Base-by-base conservation (phyloP, 2,797 vertebrate genomes). In the Rhyacichthys aspro region DNA sequence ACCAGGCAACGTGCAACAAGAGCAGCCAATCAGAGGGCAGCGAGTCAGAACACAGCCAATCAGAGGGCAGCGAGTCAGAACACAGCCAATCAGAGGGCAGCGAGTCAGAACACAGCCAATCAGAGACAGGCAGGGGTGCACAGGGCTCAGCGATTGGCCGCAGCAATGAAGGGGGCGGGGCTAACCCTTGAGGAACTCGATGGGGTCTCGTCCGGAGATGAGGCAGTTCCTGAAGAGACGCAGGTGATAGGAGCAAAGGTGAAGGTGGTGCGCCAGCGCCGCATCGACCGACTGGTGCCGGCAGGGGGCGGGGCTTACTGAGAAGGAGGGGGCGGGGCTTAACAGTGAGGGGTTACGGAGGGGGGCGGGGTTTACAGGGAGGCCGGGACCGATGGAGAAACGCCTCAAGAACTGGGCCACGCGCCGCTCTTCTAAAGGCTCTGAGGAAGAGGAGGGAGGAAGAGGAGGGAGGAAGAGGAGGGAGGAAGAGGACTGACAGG, bases 201-300 rank as follows among this genome's bases (percentile, higher is more conserved):
- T 91, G 84, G 96, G 94, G 87, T 96, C 96, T 90, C 94, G 95
- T 94, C 95, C 96, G 90, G 95, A 97, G 93, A 93, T 93, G 90
- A 98, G 95, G 95, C 96, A 97, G 94, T 96, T 97, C 93, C 95
- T 93, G 96, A 97, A 96, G 94, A 98, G 96, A 77, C 96, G 95
- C 76, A 97, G 96, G 92, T 98, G 97, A 94, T 98, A 98, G 92
- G 94, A 96, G 93, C 96, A 98, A 88, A 96, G 97, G 90, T 95
- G 94, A 83, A 98, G 95, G 91, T 98, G 96, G 88, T 97, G 96
- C 89, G 95, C 94, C 93, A 98, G 93, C 67, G 95, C 90, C 81
- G 93, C 90, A 89, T 98, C 96, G 94, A 97, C 90, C 89, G 89
- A 92, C 87, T 96, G 87, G 79, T 92, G 93, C 89, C 87, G 86